phyloP scores from a whole-genome alignment of 2,797 vertebrate genomes.

The Prunella strophiata region DNA sequence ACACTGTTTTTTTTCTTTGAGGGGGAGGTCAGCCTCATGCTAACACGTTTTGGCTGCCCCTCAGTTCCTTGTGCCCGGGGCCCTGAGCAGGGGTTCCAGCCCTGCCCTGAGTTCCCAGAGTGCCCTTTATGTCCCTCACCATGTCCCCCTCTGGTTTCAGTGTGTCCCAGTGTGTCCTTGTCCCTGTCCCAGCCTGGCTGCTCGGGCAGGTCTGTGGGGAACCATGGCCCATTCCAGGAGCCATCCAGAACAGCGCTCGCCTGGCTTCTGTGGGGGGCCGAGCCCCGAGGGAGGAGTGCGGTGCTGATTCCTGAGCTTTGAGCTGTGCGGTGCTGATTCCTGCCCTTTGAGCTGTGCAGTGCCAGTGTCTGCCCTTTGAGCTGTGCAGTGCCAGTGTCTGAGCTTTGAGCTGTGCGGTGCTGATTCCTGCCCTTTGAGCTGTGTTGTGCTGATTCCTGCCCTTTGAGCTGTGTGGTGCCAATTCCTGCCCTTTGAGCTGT shows the following conservation, averaged over 20 bases:
- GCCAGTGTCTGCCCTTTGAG: background rate
- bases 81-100: background rate
- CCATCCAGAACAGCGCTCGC: rapidly evolving
- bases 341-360: too few species aligned
- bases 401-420: rapidly evolving
- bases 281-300: background rate
- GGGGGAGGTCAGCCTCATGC: background rate
- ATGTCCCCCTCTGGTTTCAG: rapidly evolving
- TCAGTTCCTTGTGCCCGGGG: background rate
- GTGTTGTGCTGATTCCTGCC: rapidly evolving
- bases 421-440: rapidly evolving
- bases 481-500: too few species aligned
- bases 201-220: background rate
- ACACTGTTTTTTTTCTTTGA: rapidly evolving
- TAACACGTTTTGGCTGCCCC: rapidly evolving
- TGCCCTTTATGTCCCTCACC: background rate
- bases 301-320: too few species aligned
- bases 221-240: rapidly evolving
- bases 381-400: too few species aligned
- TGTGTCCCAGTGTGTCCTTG: too few species aligned
- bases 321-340: too few species aligned
- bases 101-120: background rate
- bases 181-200: background rate
- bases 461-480: too few species aligned
- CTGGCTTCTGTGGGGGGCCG: background rate